Base-by-base conservation (phyloP, 2,113 vertebrate species). In the Crotalus tigris region DNA sequence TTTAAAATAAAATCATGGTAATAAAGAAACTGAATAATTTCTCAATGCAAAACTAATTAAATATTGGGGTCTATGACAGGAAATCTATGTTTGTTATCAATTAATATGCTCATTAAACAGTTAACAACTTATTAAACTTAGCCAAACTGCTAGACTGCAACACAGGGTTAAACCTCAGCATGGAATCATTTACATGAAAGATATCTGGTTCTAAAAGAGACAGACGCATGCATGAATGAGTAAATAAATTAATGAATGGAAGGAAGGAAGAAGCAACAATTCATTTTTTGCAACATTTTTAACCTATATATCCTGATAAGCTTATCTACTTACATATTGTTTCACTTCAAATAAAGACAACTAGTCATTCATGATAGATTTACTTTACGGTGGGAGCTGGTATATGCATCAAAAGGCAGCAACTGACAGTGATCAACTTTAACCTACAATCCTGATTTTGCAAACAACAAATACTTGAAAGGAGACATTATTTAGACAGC, bases 61-160 rank as follows among this genome's bases (percentile, higher is more conserved):
- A 93, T 90, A 24, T 95, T 96, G 96, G 92, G 92, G 88, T 95
- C 91, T 95, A 88, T 55, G 90, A 39, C 0, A 89, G 69, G 94
- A 89, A 94, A 81, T 81, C 33, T 81, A 7, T 2, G 54, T 81
- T 81, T 39, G 75, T 81, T 81, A 81, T 44, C 75, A 81, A 39
- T 81, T 33, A 95, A 53, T 95, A 96, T 94, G 92, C 93, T n/a
- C 23, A 93, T 10, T 86, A 90, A 49, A 17, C 46, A 87, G 85
- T 69, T 46, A 92, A 91, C 1, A 3, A 26, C 92, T 81, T 59
- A 92, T 64, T 97, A 96, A 96, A 94, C 93, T 91, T 91, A 69
- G 96, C 91, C 92, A 94, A 96, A 97, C 91, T 95, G 54, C 85
- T 95, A 91, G 95, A 95, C 95, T 91, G 94, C 96, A 96, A 93